Base-by-base conservation (phyloP, 2,888 invertebrate genomes). In the Brachyopa scutellaris region DNA sequence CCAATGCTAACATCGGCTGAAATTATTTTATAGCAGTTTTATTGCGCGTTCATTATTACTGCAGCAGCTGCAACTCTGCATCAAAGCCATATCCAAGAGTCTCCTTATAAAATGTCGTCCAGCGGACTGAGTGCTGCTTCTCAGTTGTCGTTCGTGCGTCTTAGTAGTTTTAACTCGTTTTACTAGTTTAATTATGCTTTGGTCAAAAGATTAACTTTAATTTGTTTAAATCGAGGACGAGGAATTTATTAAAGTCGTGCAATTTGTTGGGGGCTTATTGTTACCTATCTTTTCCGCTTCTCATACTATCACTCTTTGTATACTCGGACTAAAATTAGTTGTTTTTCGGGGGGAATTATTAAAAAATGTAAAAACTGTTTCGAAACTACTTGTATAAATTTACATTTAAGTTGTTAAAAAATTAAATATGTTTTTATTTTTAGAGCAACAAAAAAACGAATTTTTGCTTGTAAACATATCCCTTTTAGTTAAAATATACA, bases 1-100 rank as follows among this genome's bases (percentile, higher is more conserved):
- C 88, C 90, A 19, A 86, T 90, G 85, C 86, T 87, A 36, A 87
- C 88, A 78, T 88, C 89, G 61, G 87, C 87, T 13, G 90, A 90
- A 85, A 90, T 90, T 69, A 90, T 90, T 85, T 89, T 90, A 87
- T 88, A 88, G 87, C 87, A 85, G 85, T 77, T 82, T 74, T 69
- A 36, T 62, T 59, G 40, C 53, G 49, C 62, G 15, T 21, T 33
- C 47, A 19, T 11, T n/a, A 23, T 47, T 42, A 11, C 23, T 19
- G 8, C 29, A 55, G 36, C 45, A 31, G 47, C 66, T 33, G 51
- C 67, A 59, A 45, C 11, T 57, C 57, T 69, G 64, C 76, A 82
- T 82, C 77, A 66, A 76, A 61, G 72, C 77, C 76, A 82, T 82
- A 82, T 82, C 76, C 82, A 77, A 61, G 70, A 70, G 77, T 70